A percentile compares a stretch with the other conserved stretches of the same genome.
Conservation (phyloP, 2,888 invertebrate species). For the Chrysopilus asiliformis region DNA sequence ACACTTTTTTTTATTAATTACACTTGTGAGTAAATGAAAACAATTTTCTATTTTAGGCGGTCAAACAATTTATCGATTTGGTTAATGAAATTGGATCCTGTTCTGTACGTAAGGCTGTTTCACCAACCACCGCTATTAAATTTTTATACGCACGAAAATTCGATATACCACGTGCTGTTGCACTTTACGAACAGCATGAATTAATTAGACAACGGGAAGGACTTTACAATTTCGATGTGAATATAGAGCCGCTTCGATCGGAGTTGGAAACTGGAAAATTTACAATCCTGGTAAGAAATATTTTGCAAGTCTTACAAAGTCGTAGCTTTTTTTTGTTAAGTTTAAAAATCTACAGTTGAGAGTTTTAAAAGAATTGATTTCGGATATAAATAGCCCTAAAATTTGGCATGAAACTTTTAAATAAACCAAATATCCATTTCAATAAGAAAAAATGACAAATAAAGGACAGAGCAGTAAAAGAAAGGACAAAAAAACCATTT, state of each 20-base stretch:
- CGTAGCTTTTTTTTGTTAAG: not conserved
- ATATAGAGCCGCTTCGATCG: constrained; percentile 65
- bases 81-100: constrained; percentile 31
- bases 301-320: not conserved
- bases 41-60: constrained; percentile 29
- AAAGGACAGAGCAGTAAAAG: too few species aligned
- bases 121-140: constrained; percentile 80
- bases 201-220: constrained; percentile 77
- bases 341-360: not conserved
- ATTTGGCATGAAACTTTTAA: too few species aligned
- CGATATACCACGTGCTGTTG: constrained; percentile 77
- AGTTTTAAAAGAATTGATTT: too few species aligned
- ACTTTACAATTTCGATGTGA: constrained; percentile 69
- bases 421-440: too few species aligned
- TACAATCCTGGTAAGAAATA: constrained; percentile 69
- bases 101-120: constrained; percentile 25
- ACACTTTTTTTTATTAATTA: too few species aligned
- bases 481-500: too few species aligned
- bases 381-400: too few species aligned
- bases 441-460: too few species aligned
- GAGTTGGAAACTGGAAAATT: constrained; percentile 92
- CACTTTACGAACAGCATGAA: constrained; percentile 88
- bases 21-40: too few species aligned
- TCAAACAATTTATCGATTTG: constrained; percentile 37
- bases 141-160: constrained; percentile 90